A percentile compares a stretch with the other conserved stretches of the same genome.
Evolutionary conservation across 1,140 invertebrate species (phyloP).

Genomic region (Parasteatoda tepidariorum): DNA sequence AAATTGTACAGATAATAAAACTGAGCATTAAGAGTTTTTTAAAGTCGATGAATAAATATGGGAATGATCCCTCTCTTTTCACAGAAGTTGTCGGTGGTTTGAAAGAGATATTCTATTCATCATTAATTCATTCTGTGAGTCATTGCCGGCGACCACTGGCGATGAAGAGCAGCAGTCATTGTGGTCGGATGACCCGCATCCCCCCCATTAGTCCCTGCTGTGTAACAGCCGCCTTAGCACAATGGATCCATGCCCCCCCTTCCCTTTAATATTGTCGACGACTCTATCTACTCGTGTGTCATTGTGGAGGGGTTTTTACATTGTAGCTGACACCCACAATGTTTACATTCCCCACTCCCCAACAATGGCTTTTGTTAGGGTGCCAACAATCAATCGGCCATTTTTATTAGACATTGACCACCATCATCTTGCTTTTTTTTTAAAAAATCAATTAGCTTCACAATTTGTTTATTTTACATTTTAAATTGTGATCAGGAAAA

Average conservation of each 20-base stretch:
- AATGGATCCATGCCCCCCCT: constrained; percentile 16
- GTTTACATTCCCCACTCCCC: constrained; percentile 51
- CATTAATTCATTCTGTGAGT: constrained; percentile 60
- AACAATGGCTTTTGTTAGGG: constrained; percentile 13
- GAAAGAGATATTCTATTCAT: constrained; percentile 61
- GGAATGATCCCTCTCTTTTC: constrained; percentile 12
- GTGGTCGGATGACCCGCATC: constrained; percentile 47
- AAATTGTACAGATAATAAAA: too few species aligned
- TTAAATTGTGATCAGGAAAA: too few species aligned
- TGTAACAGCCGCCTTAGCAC: constrained; percentile 39
- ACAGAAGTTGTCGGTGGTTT: constrained; percentile 49
- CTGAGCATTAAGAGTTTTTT: too few species aligned
- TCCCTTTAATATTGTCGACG: constrained; percentile 54
- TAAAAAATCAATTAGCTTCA: too few species aligned
- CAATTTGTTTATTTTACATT: too few species aligned
- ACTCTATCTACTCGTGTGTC: constrained; percentile 37
- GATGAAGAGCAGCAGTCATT: constrained; percentile 55
- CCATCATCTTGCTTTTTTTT: too few species aligned
- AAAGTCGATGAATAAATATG: too few species aligned
- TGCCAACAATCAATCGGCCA: constrained; percentile 14
- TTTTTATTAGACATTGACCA: background rate
- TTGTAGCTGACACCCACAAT: constrained; percentile 42
- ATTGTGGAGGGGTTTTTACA: constrained; percentile 51
- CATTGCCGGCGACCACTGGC: constrained; percentile 49
- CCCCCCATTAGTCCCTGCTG: constrained; percentile 57